Evolutionary conservation across 2,888 invertebrate species (phyloP).

Genomic region (Atherix ibis): DNA sequence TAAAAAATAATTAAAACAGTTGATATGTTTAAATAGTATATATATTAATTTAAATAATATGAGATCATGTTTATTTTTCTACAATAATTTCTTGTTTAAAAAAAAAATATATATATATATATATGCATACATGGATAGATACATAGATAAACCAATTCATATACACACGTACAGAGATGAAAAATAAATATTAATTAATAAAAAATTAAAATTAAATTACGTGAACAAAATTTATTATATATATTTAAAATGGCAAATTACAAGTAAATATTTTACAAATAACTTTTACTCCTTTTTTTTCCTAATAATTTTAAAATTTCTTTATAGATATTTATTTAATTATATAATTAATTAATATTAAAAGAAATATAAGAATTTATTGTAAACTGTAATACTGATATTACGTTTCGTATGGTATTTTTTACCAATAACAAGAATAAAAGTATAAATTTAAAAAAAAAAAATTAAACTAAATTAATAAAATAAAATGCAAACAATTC

Average conservation of each 20-base stretch:
- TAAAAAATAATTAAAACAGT: not conserved
- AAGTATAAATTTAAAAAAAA: constrained; percentile 4
- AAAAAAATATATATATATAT: too few species aligned
- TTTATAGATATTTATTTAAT: not conserved
- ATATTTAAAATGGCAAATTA: too few species aligned
- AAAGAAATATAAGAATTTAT: constrained; percentile 14
- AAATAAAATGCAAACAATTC: constrained; percentile 1
- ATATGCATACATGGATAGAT: too few species aligned
- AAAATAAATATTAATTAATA: too few species aligned
- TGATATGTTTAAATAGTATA: too few species aligned
- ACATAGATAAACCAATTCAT: too few species aligned
- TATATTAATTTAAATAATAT: too few species aligned
- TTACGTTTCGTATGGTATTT: constrained; percentile 44
- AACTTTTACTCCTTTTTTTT: not conserved
- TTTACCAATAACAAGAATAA: constrained; percentile 28
- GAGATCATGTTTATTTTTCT: too few species aligned
- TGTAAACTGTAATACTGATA: constrained; percentile 38
- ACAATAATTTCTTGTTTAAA: too few species aligned
- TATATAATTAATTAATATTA: not conserved
- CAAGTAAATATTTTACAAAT: not conserved
- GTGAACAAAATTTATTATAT: too few species aligned
- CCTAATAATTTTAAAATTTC: not conserved
- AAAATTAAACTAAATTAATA: not conserved
- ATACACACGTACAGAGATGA: too few species aligned
- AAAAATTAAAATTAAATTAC: too few species aligned